These are phyloP conservation scores for Zosterops lateralis DNA, from an alignment of 2,113 vertebrate species.

Conservation along the genomic window DNA sequence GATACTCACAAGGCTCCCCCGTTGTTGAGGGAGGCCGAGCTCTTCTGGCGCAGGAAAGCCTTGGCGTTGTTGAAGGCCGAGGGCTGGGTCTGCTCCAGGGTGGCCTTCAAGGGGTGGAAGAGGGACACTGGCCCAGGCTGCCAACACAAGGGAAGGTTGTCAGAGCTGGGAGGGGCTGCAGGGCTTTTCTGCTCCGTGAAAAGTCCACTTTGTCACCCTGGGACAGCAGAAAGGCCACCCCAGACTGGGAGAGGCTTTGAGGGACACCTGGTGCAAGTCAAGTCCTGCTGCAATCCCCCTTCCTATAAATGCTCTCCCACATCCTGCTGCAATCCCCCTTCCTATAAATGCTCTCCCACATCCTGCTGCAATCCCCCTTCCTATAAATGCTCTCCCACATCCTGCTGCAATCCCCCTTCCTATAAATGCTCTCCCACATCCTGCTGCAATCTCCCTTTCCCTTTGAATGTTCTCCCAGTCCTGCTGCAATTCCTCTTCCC, in stretches of 20 bases:
- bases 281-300: too few species aligned
- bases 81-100: slow-evolving; percentile 80
- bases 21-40: slow-evolving; percentile 86
- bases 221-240: background rate
- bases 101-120: slow-evolving; percentile 79
- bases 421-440: rapidly evolving
- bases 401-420: background rate
- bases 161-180: background rate
- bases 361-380: background rate
- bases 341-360: rapidly evolving
- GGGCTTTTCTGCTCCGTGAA: background rate
- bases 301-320: rapidly evolving
- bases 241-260: background rate
- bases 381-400: rapidly evolving
- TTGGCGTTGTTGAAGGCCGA: slow-evolving; percentile 71
- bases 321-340: too few species aligned
- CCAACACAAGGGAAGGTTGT: background rate
- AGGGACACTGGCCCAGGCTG: slow-evolving; percentile 77
- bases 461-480: rapidly evolving
- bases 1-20: slow-evolving; percentile 85
- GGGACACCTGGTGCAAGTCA: background rate
- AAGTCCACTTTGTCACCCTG: background rate
- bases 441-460: too few species aligned
- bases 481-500: too few species aligned
- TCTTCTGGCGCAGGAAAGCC: slow-evolving; percentile 80